Percentiles rank a stretch among this genome's conserved stretches.
Conservation (phyloP, 2,113 vertebrate genomes). For the Chlamydotis undulata region DNA sequence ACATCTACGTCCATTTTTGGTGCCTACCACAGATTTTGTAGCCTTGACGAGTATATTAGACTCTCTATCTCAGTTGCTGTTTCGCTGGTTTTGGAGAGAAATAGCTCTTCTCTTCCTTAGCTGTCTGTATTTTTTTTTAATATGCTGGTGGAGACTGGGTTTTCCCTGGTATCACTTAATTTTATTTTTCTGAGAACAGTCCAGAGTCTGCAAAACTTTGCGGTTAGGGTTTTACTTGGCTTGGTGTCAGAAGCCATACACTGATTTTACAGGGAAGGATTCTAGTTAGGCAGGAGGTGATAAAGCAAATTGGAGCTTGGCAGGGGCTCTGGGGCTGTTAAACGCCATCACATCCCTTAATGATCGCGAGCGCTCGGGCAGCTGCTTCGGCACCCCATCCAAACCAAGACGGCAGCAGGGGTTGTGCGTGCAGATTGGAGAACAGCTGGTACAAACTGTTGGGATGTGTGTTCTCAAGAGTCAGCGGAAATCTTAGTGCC, state of each 20-base stretch:
- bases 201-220: not conserved
- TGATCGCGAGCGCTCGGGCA: not conserved
- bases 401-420: not conserved
- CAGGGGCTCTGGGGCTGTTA: not conserved
- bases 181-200: not conserved
- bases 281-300: not conserved
- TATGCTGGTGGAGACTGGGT: not conserved
- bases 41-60: not conserved
- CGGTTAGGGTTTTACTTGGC: not conserved
- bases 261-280: not conserved
- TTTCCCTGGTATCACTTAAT: not conserved
- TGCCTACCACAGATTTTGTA: not conserved
- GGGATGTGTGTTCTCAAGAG: not conserved
- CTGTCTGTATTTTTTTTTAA: not conserved
- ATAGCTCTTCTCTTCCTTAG: not conserved
- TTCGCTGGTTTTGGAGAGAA: not conserved
- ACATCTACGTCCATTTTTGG: not conserved
- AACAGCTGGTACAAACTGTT: not conserved
- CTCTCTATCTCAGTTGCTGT: not conserved
- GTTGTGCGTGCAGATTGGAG: not conserved
- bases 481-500: not conserved
- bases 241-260: not conserved
- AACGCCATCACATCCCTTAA: not conserved
- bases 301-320: slow-evolving; percentile 11
- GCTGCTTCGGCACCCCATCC: not conserved